Evolutionary conservation across 2,113 vertebrate genomes (phyloP).

Genomic region (Bothrops jararaca): DNA sequence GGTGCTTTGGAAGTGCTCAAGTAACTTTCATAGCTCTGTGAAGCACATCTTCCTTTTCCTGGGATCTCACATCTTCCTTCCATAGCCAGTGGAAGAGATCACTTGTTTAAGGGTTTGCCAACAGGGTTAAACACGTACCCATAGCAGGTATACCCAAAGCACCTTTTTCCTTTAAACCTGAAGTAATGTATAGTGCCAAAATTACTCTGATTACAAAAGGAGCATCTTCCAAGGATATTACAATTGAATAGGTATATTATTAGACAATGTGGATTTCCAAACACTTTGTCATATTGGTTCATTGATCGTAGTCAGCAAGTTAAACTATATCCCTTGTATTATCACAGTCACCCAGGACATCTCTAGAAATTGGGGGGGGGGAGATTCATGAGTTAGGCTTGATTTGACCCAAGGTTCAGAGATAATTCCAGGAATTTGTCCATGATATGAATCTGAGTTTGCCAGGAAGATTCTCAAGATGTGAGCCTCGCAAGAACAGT

Average conservation of each 20-base stretch:
- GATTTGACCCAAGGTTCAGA: background rate
- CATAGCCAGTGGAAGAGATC: background rate
- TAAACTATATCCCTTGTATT: background rate
- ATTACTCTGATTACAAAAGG: background rate
- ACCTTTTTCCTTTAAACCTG: background rate
- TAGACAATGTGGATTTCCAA: background rate
- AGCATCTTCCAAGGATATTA: background rate
- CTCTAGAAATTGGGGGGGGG: background rate
- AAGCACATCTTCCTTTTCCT: background rate
- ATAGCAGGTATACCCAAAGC: background rate
- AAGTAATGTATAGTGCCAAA: background rate
- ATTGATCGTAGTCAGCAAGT: background rate
- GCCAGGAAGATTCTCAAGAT: background rate
- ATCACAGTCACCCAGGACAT: background rate
- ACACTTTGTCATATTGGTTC: background rate
- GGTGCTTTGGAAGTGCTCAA: background rate
- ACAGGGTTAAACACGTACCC: background rate
- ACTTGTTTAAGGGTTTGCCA: background rate
- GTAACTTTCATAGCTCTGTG: background rate
- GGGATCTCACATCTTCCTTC: background rate
- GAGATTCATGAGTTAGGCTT: background rate
- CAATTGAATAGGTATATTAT: background rate
- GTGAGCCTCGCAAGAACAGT: background rate
- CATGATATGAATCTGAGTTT: background rate
- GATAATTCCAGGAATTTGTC: background rate